Evolutionary conservation across 2,888 invertebrate species (phyloP), one percentile per base, ranked within the genome.

Genomic region (Cosmopolites sordidus): DNA sequence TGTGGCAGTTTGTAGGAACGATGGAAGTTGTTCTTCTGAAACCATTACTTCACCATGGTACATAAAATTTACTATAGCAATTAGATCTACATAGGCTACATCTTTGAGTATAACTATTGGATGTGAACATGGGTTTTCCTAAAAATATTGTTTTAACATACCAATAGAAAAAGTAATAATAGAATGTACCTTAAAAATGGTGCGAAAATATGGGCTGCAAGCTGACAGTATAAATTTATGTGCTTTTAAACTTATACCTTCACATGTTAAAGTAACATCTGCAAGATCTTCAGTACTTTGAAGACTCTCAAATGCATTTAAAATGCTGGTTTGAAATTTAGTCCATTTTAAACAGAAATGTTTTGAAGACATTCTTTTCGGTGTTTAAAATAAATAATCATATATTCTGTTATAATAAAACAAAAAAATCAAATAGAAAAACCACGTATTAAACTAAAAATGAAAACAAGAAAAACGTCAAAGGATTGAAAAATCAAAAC

Each of bases 281-380:
- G 84, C 84, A 64, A 86, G 77, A 73, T 84, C 83, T 73, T 85
- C 84, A 9, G 83, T 83, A 63, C 78, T 80, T 69, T 84, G 81
- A 59, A 86, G 75, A 62, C 82, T 83, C 73, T 84, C 84, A 68
- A 86, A 79, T 38, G 84, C 84, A 67, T 80, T 81, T 57, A 84
- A 79, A 66, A 86, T 83, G 65, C 83, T 86, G 53, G 79, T 79
- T 73, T 84, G 83, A 75, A 84, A 85, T 71, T 84, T 84, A 72
- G 84, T 85, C 86, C 86, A 86, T 75, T 83, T 83, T 71, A 86
- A 78, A 75, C 85, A 85, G 71, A 84, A 85, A 71, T 85, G 84
- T 74, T 85, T 83, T 68, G 70, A 64, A 49, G 62, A 56, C 62
- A 63, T 63, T 50, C 38, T 58, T 51, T 44, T 8, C 22, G 22